Evolutionary conservation across 2,797 vertebrate species (phyloP), one percentile per base, ranked within the genome.

Genomic region (Bucorvus abyssinicus): DNA sequence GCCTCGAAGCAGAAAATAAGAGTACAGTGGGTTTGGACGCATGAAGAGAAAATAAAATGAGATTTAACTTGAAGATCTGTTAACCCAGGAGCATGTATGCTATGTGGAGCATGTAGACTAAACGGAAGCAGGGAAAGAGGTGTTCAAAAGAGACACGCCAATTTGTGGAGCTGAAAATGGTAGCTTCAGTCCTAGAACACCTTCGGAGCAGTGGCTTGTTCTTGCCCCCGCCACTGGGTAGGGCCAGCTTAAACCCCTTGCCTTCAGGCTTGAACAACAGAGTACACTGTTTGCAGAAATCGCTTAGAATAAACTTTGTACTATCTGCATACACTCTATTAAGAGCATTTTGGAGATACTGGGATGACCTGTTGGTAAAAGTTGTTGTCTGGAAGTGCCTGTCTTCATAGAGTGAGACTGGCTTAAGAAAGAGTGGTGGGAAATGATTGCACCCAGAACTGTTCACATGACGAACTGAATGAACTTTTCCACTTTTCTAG

Each of bases 41-140:
- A 50, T 69, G 32, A 84, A 77, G 69, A 84, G 53, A 87, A 95
- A 84, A 78, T 81, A 84, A 60, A 92, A 91, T 77, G 24, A 86
- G 59, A 67, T 89, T 78, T 70, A 75, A 49, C 26, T 84, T 57
- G 49, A 23, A 68, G 45, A 90, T 69, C 44, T 81, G 27, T 64
- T 78, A 75, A 63, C 86, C 81, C 26, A 38, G 63, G n/a, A 76
- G 22, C 60, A 30, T 7, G 8, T 40, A 2, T 60, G 34, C 36
- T 93, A 7, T 76, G 30, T 84, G 65, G 55, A 91, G 10, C 29
- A 38, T 42, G 36, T 59, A 44, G 36, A 29, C 34, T 80, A 32
- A 85, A 52, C 3, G 20, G 44, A 65, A 69, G 26, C 30, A 38
- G 11, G 61, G 36, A 73, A 74, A 52, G 34, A 71, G 26, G 11